These are phyloP conservation scores for Timema podura DNA, from an alignment of 2,888 invertebrate genomes.

Conservation along the genomic window DNA sequence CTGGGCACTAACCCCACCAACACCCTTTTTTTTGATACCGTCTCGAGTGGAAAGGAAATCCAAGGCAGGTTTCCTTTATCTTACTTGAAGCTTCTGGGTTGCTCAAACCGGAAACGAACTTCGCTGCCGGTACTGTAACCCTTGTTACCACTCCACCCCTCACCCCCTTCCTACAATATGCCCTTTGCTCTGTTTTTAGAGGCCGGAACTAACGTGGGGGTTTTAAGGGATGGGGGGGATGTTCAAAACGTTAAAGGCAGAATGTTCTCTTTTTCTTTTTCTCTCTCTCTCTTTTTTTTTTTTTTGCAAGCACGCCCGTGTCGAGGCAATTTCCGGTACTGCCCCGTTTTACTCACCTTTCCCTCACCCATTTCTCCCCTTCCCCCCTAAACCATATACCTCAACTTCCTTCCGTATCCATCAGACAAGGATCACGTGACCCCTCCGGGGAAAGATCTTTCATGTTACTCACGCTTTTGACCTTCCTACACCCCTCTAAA, in stretches of 20 bases:
- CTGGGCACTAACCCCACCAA: too few relatives aligned
- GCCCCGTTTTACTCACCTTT: neutral
- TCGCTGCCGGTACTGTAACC: too few relatives aligned
- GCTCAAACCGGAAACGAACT: too few relatives aligned
- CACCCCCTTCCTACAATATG: neutral
- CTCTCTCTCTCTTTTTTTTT: too few relatives aligned
- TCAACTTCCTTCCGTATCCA: neutral
- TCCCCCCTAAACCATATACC: neutral
- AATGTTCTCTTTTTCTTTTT: too few relatives aligned
- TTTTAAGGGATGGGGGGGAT: neutral
- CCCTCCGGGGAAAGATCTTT: conserved; percentile 1
- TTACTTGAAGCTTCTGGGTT: too few relatives aligned
- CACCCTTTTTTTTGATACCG: too few relatives aligned
- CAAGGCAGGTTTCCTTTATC: too few relatives aligned
- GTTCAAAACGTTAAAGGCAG: conserved; percentile 1
- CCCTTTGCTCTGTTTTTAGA: neutral
- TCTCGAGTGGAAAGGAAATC: too few relatives aligned
- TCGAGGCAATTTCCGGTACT: conserved; percentile 24
- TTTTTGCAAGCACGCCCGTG: neutral
- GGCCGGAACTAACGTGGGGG: conserved; percentile 4
- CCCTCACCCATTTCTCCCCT: neutral
- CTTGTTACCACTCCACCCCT: neutral
- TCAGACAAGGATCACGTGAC: conserved; percentile 12
- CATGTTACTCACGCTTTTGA: neutral
- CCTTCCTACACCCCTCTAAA: neutral